These are phyloP conservation scores for Dermatophagoides farinae DNA, from an alignment of 1,140 invertebrate genomes.

Conservation along the genomic window DNA sequence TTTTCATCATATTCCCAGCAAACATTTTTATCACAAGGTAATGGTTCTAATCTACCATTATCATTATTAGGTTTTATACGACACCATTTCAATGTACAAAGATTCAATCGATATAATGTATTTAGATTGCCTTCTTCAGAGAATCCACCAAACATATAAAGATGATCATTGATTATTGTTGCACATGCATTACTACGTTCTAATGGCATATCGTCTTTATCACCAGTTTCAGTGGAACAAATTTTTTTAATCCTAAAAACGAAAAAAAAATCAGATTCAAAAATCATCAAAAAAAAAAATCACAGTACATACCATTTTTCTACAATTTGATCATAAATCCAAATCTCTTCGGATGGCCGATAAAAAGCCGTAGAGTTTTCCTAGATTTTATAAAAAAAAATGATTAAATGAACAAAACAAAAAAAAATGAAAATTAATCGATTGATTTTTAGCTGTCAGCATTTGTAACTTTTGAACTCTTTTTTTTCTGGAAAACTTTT, in stretches of 20 bases:
- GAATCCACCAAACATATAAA: constrained; percentile 30
- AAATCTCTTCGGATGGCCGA: constrained; percentile 21
- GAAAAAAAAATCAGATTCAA: constrained; percentile 9
- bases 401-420: too few relatives aligned
- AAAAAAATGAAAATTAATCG: too few relatives aligned
- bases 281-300: constrained; percentile 10
- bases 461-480: too few relatives aligned
- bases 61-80: constrained; percentile 9
- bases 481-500: too few relatives aligned
- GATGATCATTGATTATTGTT: constrained; percentile 21
- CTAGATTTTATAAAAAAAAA: too few relatives aligned
- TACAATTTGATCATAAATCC: constrained; percentile 24
- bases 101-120: constrained; percentile 24
- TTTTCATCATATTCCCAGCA: constrained; percentile 27
- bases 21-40: constrained; percentile 28
- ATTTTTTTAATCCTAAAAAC: constrained; percentile 17
- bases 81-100: constrained; percentile 24
- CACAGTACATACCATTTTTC: constrained; percentile 25
- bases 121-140: constrained; percentile 22
- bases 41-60: constrained; percentile 15
- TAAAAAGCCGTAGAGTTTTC: constrained; percentile 16
- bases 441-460: neutral
- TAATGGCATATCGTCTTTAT: constrained; percentile 19
- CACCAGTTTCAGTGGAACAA: constrained; percentile 10
- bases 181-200: constrained; percentile 26